Base-by-base conservation (phyloP, 2,113 vertebrate genomes). In the Ibidorhyncha struthersii region DNA sequence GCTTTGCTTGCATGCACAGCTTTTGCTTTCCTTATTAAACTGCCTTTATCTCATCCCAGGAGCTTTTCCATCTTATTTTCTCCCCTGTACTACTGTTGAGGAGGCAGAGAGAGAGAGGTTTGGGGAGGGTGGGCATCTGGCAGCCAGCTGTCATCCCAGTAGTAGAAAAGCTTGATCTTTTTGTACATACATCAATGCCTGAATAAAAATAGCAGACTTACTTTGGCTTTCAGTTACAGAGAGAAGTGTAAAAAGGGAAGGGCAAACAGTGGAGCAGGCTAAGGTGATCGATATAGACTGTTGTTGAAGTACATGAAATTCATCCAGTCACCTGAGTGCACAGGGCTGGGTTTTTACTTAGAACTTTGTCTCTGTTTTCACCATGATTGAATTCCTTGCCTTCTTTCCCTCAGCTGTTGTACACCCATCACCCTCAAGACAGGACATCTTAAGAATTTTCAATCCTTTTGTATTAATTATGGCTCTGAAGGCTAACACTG, bases 41-140 rank as follows among this genome's bases (percentile, higher is more conserved):
- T 71, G 32, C 8, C 6, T 82, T 69, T 32, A 16, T 76, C 17
- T 80, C 22, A 70, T 5, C 21, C 12, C 3, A 40, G 12, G 45
- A 81, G 14, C 8, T 93, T 89, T 91, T 77, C 20, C 34, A 23
- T 86, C 21, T 76, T 45, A 22, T 8, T 88, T 91, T 36, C 12
- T 86, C 10, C 9, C 4, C 4, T 45, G 5, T 56, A 30, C 32
- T 82, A 23, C 32, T 82, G 6, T 43, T 93, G 30, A 69, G 29
- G n/a, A 59, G 16, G 10, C 14, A 6, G 9, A 15, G 7, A 40
- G 38, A 36, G 27, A 32, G 47, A 25, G 12, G 16, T 20, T 23
- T 17, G 7, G 8, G 14, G 1, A 5, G 4, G 7, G 1, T 58
- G 5, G 50, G 9, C 9, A 4, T 66, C 34, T 65, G 27, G 5